Evolutionary conservation across 2,888 invertebrate species (phyloP).

Genomic region (Idaea aversata): DNA sequence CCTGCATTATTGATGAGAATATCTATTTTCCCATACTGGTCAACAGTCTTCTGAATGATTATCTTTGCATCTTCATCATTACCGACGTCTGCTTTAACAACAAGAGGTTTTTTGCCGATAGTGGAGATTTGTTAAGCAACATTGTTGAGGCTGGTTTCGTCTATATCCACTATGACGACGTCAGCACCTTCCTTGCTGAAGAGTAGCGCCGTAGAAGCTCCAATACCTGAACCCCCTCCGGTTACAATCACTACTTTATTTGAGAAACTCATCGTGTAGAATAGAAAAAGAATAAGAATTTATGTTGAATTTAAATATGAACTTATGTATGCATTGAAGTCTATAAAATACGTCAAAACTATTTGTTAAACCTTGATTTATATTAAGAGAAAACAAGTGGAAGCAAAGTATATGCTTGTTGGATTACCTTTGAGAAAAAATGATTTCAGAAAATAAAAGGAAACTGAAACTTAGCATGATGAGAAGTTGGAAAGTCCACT

Average conservation of each 20-base stretch:
- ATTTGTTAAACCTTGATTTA: no score
- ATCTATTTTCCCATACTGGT: constrained; percentile 39
- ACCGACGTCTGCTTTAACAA: constrained; percentile 38
- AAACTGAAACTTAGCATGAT: no score
- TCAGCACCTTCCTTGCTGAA: constrained; percentile 40
- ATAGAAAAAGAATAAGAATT: not conserved
- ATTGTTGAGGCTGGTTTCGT: constrained; percentile 29
- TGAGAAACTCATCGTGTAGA: constrained; percentile 17
- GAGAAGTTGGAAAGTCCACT: no score
- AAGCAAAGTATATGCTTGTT: no score
- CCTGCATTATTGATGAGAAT: constrained; percentile 47
- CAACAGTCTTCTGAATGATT: constrained; percentile 34
- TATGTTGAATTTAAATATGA: not conserved
- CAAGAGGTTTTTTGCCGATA: constrained; percentile 27
- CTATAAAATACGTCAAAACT: no score
- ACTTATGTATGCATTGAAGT: not conserved
- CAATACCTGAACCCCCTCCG: constrained; percentile 45
- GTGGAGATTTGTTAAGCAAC: constrained; percentile 20
- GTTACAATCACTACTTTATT: constrained; percentile 41
- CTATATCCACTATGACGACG: constrained; percentile 38
- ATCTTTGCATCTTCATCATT: constrained; percentile 34
- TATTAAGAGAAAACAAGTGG: no score
- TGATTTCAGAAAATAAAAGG: no score
- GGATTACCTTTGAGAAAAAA: no score
- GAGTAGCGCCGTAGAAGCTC: constrained; percentile 37